Conservation (phyloP, 2,113 vertebrate genomes). For the Odontophorus gujanensis region DNA sequence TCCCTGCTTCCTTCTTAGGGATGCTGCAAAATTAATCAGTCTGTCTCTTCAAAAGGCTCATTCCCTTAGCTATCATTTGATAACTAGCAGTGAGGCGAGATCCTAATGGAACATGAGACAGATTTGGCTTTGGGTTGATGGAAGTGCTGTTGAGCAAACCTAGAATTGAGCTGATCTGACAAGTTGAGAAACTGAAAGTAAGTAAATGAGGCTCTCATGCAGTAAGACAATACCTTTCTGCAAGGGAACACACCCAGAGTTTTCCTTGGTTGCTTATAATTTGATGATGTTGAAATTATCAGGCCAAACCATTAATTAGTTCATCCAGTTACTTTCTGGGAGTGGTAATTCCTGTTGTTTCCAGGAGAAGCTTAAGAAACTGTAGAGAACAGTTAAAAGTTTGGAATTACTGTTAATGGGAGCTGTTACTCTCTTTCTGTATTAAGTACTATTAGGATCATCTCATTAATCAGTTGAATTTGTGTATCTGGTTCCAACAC, state of each 20-base stretch:
- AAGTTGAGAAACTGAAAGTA: neutral
- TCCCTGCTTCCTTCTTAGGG: neutral
- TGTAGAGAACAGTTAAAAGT: neutral
- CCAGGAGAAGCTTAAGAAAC: neutral
- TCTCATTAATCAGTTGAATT: neutral
- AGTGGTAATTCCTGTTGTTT: neutral
- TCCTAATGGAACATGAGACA: neutral
- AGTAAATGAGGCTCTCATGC: neutral
- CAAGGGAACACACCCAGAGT: neutral
- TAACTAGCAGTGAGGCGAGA: neutral
- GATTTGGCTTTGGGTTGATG: neutral
- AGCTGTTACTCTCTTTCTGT: neutral
- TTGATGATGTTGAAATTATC: neutral
- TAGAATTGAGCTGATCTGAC: neutral
- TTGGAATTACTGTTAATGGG: neutral
- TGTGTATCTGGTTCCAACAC: neutral
- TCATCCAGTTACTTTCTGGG: neutral
- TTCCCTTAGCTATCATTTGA: neutral
- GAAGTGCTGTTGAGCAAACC: neutral
- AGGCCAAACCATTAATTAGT: neutral
- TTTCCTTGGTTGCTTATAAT: conserved; percentile 19
- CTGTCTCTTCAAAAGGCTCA: neutral
- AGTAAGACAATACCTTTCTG: neutral
- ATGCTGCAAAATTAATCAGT: neutral
- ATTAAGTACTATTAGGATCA: neutral